Percentiles rank a stretch among this genome's conserved stretches.
These are phyloP conservation scores for Oopsacas minuta DNA, from an alignment of 37 sponge, comb jelly and placozoan species.

Conservation along the genomic window DNA sequence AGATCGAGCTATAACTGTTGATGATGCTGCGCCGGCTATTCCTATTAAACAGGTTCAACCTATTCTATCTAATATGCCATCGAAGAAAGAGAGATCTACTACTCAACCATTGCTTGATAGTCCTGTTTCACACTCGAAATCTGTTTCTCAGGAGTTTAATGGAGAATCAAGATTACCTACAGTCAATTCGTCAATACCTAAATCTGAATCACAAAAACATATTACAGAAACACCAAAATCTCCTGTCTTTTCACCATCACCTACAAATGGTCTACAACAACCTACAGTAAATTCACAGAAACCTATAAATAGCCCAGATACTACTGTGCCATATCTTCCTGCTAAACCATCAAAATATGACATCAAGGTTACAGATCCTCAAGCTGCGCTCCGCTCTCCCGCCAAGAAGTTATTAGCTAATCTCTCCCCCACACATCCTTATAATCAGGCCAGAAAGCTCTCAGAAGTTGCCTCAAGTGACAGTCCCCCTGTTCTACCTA, in stretches of 20 bases:
- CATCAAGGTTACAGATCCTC: not conserved
- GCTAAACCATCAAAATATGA: not conserved
- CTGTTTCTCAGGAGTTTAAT: too few relatives aligned
- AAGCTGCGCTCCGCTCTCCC: too few relatives aligned
- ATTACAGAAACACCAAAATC: not conserved
- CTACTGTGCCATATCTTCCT: too few relatives aligned
- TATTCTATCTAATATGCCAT: not conserved
- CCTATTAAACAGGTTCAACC: not conserved
- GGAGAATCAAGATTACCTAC: too few relatives aligned
- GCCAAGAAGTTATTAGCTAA: too few relatives aligned
- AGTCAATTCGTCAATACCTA: too few relatives aligned
- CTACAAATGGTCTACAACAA: not conserved
- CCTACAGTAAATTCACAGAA: not conserved
- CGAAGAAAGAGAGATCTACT: not conserved
- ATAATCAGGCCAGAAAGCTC: not conserved
- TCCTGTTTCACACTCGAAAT: not conserved
- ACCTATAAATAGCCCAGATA: too few relatives aligned
- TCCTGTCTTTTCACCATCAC: not conserved
- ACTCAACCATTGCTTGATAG: not conserved
- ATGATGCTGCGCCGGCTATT: not conserved
- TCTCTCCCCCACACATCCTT: not conserved
- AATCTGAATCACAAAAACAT: not conserved
- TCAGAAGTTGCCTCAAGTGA: not conserved
- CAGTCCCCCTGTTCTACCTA: not conserved
- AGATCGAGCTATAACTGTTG: not conserved